Base-by-base conservation (phyloP, 2,113 vertebrate genomes). In the Caranx ignobilis region DNA sequence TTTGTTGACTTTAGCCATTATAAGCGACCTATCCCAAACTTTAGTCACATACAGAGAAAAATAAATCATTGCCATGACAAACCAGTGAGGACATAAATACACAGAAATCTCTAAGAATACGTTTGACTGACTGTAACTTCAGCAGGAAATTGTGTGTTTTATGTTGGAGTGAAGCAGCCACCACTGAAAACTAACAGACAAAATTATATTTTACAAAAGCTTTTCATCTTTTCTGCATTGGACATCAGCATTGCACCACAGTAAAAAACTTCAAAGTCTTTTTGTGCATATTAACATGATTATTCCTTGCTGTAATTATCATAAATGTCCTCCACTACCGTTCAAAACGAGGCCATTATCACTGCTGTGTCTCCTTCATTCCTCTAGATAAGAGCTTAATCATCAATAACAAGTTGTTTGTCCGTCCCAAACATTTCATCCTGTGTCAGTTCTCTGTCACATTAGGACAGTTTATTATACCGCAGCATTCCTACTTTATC, bases 401-500 rank as follows among this genome's bases (percentile, higher is more conserved):
- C 12, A 4, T 70, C 64, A n/a, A 18, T 50, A n/a, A 34, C 26
- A 11, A 31, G 3, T 35, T 12, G 1, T 54, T 57, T 26, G 11
- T 55, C 48, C 4, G 3, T 11, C 57, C n/a, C 18, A 15, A 69
- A 62, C 18, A 32, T 43, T 9, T 43, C 6, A 69, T 16, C 10
- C 7, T n/a, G 47, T 43, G 56, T 69, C 35, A 26, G 31, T 12
- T 6, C 21, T 0, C 13, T 48, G 3, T 68, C 37, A 43, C 19
- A 11, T 12, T 3, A 39, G 26, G 1, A 9, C 18, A 18, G 13
- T 32, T 26, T 54, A 2, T 48, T 34, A 26, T 32, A 9, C 18
- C 34, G 48, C 64, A 39, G 16, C n/a, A 9, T 41, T 68, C 26
- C 37, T 78, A 26, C 37, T 59, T 48, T 61, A 65, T 56, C 43